Percentiles rank a stretch among this genome's conserved stretches.
Evolutionary conservation across 2,888 invertebrate genomes (phyloP).

Genomic region (Drosophila eohydei): DNA sequence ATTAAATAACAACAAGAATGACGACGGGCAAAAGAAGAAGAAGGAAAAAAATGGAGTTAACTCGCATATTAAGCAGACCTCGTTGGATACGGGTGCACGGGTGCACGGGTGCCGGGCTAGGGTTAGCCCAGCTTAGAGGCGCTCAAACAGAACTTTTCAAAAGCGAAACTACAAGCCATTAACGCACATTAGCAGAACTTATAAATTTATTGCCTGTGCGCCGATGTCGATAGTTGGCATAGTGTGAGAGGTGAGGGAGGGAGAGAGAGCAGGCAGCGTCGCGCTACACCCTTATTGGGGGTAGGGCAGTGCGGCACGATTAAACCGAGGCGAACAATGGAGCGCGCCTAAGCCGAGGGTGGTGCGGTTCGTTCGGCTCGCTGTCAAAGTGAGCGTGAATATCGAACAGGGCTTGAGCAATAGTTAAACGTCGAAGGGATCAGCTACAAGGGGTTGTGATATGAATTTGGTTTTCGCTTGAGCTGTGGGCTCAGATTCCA

Average conservation of each 20-base stretch:
- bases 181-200: conserved; percentile 79
- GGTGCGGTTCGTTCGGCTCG: conserved; percentile 14
- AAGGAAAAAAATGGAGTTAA: conserved; percentile 1
- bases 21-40: conserved; percentile 19
- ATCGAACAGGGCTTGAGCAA: conserved; percentile 14
- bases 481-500: not conserved
- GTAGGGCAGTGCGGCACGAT: conserved; percentile 22
- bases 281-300: conserved; percentile 2
- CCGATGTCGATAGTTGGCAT: conserved; percentile 27
- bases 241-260: not conserved
- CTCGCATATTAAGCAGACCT: conserved; percentile 53
- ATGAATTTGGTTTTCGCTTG: not conserved
- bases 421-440: conserved; percentile 24
- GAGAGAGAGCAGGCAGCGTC: not conserved
- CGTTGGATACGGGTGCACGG: conserved; percentile 9
- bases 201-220: conserved; percentile 74
- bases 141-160: conserved; percentile 46
- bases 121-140: conserved; percentile 18
- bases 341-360: conserved; percentile 25
- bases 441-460: conserved; percentile 5
- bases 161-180: conserved; percentile 75
- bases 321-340: conserved; percentile 30
- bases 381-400: conserved; percentile 71
- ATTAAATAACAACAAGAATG: conserved; percentile 71
- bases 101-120: conserved; percentile 13